phyloP scores from a whole-genome alignment of 2,113 vertebrate species.

The Alectura lathami region DNA sequence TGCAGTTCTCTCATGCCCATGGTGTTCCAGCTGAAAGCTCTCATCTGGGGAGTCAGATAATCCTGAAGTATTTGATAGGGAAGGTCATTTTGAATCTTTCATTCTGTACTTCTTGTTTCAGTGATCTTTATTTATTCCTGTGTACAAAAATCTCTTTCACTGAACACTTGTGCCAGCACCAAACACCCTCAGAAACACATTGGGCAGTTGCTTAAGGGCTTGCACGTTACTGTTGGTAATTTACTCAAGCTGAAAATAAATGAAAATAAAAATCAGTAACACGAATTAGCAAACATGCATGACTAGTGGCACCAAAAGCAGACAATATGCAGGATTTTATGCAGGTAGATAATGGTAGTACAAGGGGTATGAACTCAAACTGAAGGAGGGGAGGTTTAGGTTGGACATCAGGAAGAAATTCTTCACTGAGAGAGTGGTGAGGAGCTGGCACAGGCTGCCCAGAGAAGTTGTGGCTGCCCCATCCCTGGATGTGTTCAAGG shows the following conservation, averaged over 20 bases:
- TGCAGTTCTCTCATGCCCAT: not conserved
- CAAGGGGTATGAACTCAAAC: too few species aligned
- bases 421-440: too few species aligned
- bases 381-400: too few species aligned
- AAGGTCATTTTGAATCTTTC: not conserved
- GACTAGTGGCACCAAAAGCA: not conserved
- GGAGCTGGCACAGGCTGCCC: too few species aligned
- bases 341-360: too few species aligned
- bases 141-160: not conserved
- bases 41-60: not conserved
- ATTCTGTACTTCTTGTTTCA: not conserved
- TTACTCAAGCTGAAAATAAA: not conserved
- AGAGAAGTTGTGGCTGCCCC: too few species aligned
- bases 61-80: not conserved
- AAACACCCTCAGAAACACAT: not conserved
- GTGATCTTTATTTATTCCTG: not conserved
- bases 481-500: too few species aligned
- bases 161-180: not conserved
- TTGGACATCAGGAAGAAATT: too few species aligned
- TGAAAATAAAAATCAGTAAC: not conserved
- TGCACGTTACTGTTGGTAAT: not conserved
- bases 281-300: not conserved
- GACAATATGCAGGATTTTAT: too few species aligned
- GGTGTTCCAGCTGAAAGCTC: not conserved
- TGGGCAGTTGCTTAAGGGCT: not conserved